Evolutionary conservation across 2,797 vertebrate genomes (phyloP), one percentile per base, ranked within the genome.

Genomic region (Centroberyx gerrardi): DNA sequence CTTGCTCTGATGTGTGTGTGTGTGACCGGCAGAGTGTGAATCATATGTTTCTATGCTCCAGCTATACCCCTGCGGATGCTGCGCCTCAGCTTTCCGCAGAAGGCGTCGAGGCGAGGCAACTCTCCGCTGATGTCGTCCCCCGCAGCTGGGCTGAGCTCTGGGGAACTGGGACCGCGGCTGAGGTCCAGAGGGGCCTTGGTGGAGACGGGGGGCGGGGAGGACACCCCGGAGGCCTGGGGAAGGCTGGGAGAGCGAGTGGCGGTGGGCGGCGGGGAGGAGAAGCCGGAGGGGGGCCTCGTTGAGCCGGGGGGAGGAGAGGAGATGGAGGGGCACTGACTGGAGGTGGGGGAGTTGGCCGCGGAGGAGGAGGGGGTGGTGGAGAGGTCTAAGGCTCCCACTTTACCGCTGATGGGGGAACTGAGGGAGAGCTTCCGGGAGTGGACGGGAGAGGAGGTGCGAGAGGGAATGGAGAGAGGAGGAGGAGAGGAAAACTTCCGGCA

Each of bases 401-500:
- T 97, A 0, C 93, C 93, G 0, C 96, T 91, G 66, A 96, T 90
- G 0, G 97, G 96, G 2, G 97, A 98, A 28, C 94, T 97, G 90
- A 99, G 93, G 0, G 98, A 99, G 49, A 97, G 93, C 76, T 99
- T 99, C 68, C 98, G 96, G 61, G 93, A 92, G 85, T 97, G 96
- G 81, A 97, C 96, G 0, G 98, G 98, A 12, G 97, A 99, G 40
- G 96, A 95, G 1, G 97, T 96, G 83, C 96, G 95, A 62, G 91
- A 93, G 55, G 97, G 96, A 74, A 97, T 94, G 28, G 96, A 95
- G 71, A 97, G 80, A 0, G 97, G 97, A 1, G 98, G 98, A 9
- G 97, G 97, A 13, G 97, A 98, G 72, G 98, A 99, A 65, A 98
- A 98, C 87, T 99, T 99, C 87, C 98, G 96, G 74, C 95, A 96